A percentile compares a stretch with the other conserved stretches of the same genome.
Evolutionary conservation across 2,113 vertebrate genomes (phyloP).

Genomic region (Abramis brama): DNA sequence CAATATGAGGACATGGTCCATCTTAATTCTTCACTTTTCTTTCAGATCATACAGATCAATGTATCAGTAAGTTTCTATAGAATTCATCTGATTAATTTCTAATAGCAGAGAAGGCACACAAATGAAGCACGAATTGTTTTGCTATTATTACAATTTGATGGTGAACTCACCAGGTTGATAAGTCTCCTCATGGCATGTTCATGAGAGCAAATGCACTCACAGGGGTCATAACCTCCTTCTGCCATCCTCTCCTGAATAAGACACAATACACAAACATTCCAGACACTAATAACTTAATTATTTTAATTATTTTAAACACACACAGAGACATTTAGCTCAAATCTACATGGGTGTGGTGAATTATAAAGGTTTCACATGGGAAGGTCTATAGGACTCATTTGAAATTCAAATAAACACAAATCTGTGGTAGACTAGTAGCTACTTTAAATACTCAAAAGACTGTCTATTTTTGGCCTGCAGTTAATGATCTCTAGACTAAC

Average conservation of each 20-base stretch:
- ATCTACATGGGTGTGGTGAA: not conserved
- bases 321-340: not conserved
- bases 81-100: not conserved
- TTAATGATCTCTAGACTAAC: no score
- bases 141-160: not conserved
- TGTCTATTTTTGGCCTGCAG: no score
- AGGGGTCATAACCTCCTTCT: conserved; percentile 95
- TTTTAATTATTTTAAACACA: not conserved
- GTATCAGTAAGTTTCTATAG: not conserved
- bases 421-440: no score
- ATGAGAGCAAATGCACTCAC: conserved; percentile 95
- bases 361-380: not conserved
- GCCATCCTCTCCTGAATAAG: conserved; percentile 81
- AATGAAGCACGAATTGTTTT: no score
- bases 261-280: not conserved
- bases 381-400: conserved; percentile 1
- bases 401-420: not conserved
- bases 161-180: conserved; percentile 90
- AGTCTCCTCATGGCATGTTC: conserved; percentile 96
- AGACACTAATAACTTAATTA: not conserved
- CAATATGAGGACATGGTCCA: not conserved
- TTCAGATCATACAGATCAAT: not conserved
- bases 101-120: not conserved
- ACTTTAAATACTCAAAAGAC: no score
- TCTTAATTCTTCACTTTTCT: not conserved